Percentiles rank a stretch among this genome's conserved stretches.
phyloP scores from a whole-genome alignment of 2,888 invertebrate species.

The Ennomos quercinarius region DNA sequence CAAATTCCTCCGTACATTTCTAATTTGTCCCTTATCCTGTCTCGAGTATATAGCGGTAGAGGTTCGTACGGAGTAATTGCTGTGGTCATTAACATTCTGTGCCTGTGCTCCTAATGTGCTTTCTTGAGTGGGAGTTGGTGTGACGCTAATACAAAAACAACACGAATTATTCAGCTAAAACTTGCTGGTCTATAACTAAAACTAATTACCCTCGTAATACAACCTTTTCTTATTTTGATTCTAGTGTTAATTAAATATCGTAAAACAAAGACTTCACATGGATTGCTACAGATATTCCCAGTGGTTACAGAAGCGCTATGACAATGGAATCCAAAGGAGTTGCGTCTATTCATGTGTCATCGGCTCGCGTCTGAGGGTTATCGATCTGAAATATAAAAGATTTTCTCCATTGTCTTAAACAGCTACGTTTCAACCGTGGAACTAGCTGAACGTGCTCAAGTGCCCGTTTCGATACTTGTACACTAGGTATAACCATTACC shows the following conservation, averaged over 20 bases:
- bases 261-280: conserved; percentile 18
- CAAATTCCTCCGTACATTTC: conserved; percentile 44
- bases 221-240: conserved; percentile 17
- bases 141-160: conserved; percentile 52
- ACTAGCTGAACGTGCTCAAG: conserved; percentile 74
- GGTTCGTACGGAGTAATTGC: conserved; percentile 64
- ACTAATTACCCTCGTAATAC: conserved; percentile 24
- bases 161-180: conserved; percentile 47
- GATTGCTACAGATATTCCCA: conserved; percentile 23
- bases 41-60: conserved; percentile 48
- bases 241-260: conserved; percentile 9
- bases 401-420: conserved; percentile 76
- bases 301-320: conserved; percentile 48
- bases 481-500: conserved; percentile 11
- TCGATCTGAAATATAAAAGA: conserved; percentile 74
- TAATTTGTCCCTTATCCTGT: conserved; percentile 59
- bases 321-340: conserved; percentile 36
- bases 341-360: conserved; percentile 63
- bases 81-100: conserved; percentile 70
- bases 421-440: conserved; percentile 56
- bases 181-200: conserved; percentile 29
- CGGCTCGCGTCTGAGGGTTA: conserved; percentile 69
- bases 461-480: conserved; percentile 50
- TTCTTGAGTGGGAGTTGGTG: conserved; percentile 61
- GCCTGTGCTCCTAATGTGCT: conserved; percentile 58